Evolutionary conservation across 2,888 invertebrate genomes (phyloP), one percentile per base, ranked within the genome.

Genomic region (Coelopa pilipes): DNA sequence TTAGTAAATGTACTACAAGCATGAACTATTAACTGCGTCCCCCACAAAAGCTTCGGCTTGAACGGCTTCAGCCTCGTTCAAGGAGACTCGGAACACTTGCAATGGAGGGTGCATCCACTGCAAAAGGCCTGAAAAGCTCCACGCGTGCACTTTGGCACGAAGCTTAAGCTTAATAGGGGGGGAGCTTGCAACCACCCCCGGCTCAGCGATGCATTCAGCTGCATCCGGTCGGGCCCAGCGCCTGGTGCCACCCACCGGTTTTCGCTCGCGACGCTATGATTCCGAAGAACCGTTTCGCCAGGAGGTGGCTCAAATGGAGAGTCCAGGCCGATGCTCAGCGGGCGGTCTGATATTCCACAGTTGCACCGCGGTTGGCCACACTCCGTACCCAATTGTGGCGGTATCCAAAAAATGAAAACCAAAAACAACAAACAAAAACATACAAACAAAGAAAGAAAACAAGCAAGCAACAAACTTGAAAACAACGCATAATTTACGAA

Each of bases 321-420:
- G 3, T 62, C 60, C 60, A 24, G n/a, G 3, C 3, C n/a, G n/a
- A 15, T 13, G 53, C 53, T 15, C 53, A 62, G 34, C 34, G 24
- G 62, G 62, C 62, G 62, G 62, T 62, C 62, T 62, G 13, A 24
- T 62, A 62, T 62, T 62, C 62, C 62, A 62, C 34, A 34, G 34
- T 13, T 62, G 62, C 45, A 24, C 21, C n/a, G 62, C 62, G 62
- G 62, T 62, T 62, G 62, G 62, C 34, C 62, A 62, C 62, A 62
- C 21, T 34, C 62, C 62, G 62, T 62, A 34, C 62, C 62, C 62
- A 62, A 62, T 62, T 62, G 62, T 62, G 62, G n/a, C 45, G n/a
- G n/a, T 10, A 21, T 11, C 17, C 63, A 63, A 63, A 19, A 34
- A 34, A 34, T 34, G 34, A 4, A 34, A 34, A 34, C 34, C 60